Evolutionary conservation across 2,797 vertebrate species (phyloP).

Genomic region (Muscicapa striata): DNA sequence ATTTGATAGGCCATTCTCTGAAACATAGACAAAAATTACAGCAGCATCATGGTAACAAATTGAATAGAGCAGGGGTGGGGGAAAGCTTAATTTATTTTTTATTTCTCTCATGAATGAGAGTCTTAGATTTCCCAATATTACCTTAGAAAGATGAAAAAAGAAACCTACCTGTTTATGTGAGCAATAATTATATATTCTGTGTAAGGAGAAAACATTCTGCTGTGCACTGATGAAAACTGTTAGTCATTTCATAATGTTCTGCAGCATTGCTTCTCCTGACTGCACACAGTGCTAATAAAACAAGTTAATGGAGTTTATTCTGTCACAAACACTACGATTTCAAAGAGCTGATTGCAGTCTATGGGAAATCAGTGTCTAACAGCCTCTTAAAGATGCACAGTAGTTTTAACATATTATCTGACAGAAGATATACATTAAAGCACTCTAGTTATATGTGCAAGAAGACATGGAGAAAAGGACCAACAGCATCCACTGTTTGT

Average conservation of each 20-base stretch:
- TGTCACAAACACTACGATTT: conserved; percentile 75
- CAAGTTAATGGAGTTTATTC: conserved; percentile 82
- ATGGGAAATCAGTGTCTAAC: conserved; percentile 67
- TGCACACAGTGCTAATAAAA: conserved; percentile 77
- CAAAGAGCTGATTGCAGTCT: conserved; percentile 73
- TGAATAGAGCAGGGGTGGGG: background rate
- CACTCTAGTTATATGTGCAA: background rate
- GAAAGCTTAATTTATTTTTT: conserved; percentile 47
- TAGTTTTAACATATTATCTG: conserved; percentile 63
- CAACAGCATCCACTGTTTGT: background rate
- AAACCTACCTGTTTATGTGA: conserved; percentile 70
- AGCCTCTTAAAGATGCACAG: conserved; percentile 61
- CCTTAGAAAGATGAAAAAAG: conserved; percentile 45
- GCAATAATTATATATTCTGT: conserved; percentile 76
- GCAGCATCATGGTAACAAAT: conserved; percentile 21
- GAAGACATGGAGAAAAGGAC: background rate
- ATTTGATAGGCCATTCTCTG: conserved; percentile 22
- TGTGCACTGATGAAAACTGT: conserved; percentile 69
- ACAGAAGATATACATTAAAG: conserved; percentile 47
- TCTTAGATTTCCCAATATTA: conserved; percentile 48
- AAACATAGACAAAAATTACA: conserved; percentile 30
- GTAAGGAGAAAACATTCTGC: conserved; percentile 69
- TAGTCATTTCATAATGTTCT: conserved; percentile 77
- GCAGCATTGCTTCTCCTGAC: conserved; percentile 76
- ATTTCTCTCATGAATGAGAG: conserved; percentile 42